Evolutionary conservation across 2,888 invertebrate genomes (phyloP).

Genomic region (Cantharis flavilabris): DNA sequence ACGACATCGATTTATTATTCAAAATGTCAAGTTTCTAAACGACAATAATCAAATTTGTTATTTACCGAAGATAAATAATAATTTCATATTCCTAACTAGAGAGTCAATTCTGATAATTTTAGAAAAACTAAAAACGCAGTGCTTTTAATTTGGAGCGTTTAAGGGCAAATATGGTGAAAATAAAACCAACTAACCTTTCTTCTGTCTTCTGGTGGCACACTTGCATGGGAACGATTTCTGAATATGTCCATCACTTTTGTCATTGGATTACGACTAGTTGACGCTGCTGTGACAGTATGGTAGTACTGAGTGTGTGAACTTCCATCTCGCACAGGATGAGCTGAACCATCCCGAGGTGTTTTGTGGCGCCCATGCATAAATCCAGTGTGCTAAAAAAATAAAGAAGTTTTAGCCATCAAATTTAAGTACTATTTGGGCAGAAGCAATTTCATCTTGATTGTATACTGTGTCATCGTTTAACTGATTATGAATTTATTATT

Average conservation of each 20-base stretch:
- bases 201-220: constrained; percentile 69
- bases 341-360: constrained; percentile 68
- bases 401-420: neutral
- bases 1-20: neutral
- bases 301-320: constrained; percentile 67
- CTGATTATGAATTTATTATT: neutral
- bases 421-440: neutral
- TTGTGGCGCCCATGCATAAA: constrained; percentile 56
- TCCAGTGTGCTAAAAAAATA: constrained; percentile 56
- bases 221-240: constrained; percentile 75
- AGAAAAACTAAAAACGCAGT: neutral
- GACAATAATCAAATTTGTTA: neutral
- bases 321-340: constrained; percentile 67
- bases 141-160: neutral
- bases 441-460: neutral
- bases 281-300: constrained; percentile 71
- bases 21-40: neutral
- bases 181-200: constrained; percentile 65
- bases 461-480: neutral
- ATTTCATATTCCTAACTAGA: neutral
- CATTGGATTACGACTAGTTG: constrained; percentile 75
- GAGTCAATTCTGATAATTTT: neutral
- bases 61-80: neutral
- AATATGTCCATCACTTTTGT: constrained; percentile 93
- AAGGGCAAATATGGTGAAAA: neutral